These are phyloP conservation scores for Dallia pectoralis DNA, from an alignment of 2,797 vertebrate genomes.

Conservation along the genomic window DNA sequence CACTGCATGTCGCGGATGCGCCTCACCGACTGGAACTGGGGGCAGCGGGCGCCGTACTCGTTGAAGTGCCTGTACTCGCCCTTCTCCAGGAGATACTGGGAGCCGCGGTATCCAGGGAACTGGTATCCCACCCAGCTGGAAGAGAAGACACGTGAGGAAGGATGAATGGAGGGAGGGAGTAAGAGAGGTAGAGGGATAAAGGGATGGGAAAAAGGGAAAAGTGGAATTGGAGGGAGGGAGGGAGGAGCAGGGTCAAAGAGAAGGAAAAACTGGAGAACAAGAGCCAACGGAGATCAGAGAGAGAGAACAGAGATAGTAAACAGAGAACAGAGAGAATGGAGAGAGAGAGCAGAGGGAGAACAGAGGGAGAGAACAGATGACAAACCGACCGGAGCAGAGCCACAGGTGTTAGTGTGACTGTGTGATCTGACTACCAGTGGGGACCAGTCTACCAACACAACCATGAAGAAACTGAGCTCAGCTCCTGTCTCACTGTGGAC, in stretches of 20 bases:
- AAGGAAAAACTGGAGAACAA: constrained; percentile 4
- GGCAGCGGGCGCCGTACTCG: constrained; percentile 74
- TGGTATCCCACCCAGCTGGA: constrained; percentile 80
- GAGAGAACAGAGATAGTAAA: constrained; percentile 15
- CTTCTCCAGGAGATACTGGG: constrained; percentile 84
- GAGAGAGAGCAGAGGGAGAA: background rate
- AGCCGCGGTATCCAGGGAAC: constrained; percentile 82
- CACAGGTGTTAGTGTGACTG: background rate
- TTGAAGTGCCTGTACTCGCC: constrained; percentile 83
- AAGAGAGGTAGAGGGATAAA: background rate
- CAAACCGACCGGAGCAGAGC: background rate
- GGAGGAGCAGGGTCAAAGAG: constrained; percentile 9
- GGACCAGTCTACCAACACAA: background rate
- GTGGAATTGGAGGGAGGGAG: background rate
- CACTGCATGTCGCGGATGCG: constrained; percentile 85
- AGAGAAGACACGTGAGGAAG: background rate
- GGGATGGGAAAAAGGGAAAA: no score
- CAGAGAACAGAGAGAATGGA: constrained; percentile 15
- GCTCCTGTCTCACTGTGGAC: background rate
- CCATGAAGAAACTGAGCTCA: background rate
- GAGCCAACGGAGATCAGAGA: background rate
- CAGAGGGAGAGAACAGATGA: background rate
- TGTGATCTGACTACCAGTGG: background rate
- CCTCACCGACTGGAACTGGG: constrained; percentile 81
- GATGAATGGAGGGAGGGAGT: background rate